A percentile compares a stretch with the other conserved stretches of the same genome.
These are phyloP conservation scores for Eulemur macaco DNA, from an alignment of 2,113 vertebrate genomes.

Conservation along the genomic window DNA sequence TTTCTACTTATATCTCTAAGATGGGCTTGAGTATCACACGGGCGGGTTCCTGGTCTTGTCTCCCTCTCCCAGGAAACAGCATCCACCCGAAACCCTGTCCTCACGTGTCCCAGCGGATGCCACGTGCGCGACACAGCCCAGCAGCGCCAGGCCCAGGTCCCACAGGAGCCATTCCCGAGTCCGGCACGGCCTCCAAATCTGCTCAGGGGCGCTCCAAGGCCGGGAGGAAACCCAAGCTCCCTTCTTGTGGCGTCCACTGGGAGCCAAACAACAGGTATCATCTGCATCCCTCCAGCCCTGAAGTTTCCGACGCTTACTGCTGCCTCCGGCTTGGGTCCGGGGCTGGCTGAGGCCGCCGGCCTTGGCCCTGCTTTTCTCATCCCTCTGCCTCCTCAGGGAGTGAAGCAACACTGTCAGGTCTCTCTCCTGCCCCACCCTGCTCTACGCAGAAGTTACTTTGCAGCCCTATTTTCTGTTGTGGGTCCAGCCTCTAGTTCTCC, in stretches of 20 bases:
- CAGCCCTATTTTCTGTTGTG: not conserved
- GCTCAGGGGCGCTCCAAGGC: not conserved
- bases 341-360: not conserved
- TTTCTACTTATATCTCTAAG: not conserved
- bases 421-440: not conserved
- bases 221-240: not conserved
- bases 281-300: not conserved
- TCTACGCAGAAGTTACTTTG: not conserved
- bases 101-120: accelerated
- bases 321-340: accelerated
- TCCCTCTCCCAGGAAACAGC: not conserved
- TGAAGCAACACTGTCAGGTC: not conserved
- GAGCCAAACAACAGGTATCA: not conserved
- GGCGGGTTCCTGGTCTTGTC: not conserved
- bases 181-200: accelerated
- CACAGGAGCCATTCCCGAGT: not conserved
- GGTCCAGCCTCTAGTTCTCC: not conserved
- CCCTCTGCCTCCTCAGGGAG: not conserved
- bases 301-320: accelerated
- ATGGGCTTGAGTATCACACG: not conserved
- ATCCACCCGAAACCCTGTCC: not conserved
- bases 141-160: not conserved
- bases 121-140: accelerated
- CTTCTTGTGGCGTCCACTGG: not conserved
- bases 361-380: not conserved